Percentiles rank a stretch among this genome's conserved stretches.
These are phyloP conservation scores for Ashinkailepas kermadecensis DNA, from an alignment of 2,888 invertebrate species.

Conservation along the genomic window DNA sequence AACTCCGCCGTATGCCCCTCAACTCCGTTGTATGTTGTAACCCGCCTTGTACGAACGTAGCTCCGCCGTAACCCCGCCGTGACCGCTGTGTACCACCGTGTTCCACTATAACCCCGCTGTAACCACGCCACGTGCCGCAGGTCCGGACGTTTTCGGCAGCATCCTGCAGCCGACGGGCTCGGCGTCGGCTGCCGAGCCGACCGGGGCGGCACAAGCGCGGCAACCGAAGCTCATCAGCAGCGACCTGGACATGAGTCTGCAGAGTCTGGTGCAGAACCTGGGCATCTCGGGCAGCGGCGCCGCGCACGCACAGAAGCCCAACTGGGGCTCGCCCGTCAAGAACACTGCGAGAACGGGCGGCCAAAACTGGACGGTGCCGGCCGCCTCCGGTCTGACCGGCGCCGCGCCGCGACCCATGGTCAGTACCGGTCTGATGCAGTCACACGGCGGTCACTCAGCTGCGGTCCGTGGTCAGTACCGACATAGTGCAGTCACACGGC, in stretches of 20 bases:
- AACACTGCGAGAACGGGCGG: constrained; percentile 6
- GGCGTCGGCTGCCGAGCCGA: constrained; percentile 8
- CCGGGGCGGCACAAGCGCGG: constrained; percentile 17
- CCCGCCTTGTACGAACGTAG: too few species aligned
- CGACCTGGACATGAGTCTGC: constrained; percentile 33
- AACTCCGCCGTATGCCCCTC: too few species aligned
- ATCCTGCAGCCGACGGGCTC: constrained; percentile 55
- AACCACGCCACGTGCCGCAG: constrained; percentile 40
- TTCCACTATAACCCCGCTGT: too few species aligned
- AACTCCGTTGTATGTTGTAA: too few species aligned
- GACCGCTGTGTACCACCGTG: too few species aligned
- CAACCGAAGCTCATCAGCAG: constrained; percentile 32
- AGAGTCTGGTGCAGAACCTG: constrained; percentile 34
- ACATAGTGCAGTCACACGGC: too few species aligned
- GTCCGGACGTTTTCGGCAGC: constrained; percentile 66
- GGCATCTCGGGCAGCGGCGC: constrained; percentile 29
- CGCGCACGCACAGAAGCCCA: neutral
- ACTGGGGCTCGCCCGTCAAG: constrained; percentile 7
- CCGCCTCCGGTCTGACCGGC: neutral
- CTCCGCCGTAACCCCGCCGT: too few species aligned
- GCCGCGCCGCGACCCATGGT: neutral
- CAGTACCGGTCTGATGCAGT: neutral
- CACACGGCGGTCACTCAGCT: too few species aligned
- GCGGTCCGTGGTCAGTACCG: too few species aligned
- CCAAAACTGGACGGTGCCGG: constrained; percentile 3